Evolutionary conservation across 2,797 vertebrate species (phyloP).

Genomic region (Saxicola maurus): DNA sequence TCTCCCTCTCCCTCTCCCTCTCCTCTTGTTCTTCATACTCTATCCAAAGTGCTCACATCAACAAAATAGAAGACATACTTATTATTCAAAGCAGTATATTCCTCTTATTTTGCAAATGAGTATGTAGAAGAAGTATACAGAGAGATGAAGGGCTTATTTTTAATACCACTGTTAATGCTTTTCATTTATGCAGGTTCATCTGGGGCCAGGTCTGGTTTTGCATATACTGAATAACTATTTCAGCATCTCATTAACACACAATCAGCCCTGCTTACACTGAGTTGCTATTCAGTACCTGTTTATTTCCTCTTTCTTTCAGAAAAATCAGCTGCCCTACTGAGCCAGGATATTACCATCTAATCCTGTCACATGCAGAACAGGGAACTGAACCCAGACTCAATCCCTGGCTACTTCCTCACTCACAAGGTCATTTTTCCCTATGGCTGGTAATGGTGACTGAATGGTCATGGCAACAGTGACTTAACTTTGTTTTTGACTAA

Average conservation of each 20-base stretch:
- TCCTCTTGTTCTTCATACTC: no score
- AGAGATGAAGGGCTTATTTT: not conserved
- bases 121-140: not conserved
- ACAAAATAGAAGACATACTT: not conserved
- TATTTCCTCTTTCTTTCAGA: constrained; percentile 1
- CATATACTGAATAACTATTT: not conserved
- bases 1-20: no score
- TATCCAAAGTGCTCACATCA: not conserved
- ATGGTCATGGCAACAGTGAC: not conserved
- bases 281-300: not conserved
- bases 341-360: not conserved
- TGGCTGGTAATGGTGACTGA: not conserved
- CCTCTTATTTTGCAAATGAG: not conserved
- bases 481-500: not conserved
- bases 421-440: not conserved
- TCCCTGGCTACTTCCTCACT: not conserved
- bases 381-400: not conserved
- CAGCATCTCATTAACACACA: constrained; percentile 2
- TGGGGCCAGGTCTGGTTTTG: not conserved
- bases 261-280: not conserved
- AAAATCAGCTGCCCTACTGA: not conserved
- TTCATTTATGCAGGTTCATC: not conserved
- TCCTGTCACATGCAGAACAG: not conserved
- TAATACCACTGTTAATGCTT: not conserved
- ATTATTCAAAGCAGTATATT: not conserved